These are phyloP conservation scores for Zoanthus gigantus DNA, from an alignment of 92 coral and sea anemone species.

Conservation along the genomic window DNA sequence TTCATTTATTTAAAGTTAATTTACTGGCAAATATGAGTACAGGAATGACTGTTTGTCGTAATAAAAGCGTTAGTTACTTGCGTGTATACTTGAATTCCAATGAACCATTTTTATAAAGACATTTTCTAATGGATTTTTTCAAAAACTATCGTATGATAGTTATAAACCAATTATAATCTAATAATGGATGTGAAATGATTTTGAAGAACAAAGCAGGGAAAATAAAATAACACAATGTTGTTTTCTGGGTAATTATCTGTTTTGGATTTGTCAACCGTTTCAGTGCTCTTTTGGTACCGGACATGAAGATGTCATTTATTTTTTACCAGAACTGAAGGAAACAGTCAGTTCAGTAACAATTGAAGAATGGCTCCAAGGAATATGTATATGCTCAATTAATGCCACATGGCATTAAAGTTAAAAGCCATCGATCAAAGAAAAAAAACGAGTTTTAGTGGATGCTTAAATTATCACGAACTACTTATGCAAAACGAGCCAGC, in stretches of 20 bases:
- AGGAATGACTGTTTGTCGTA: not conserved
- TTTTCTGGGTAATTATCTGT: not conserved
- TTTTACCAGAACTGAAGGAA: not conserved
- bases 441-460: conserved; percentile 13
- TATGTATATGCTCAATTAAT: conserved; percentile 32
- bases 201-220: not conserved
- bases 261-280: not conserved
- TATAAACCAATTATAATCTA: not conserved
- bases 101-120: not conserved
- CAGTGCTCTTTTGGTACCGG: not conserved
- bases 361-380: conserved; percentile 11
- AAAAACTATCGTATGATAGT: not conserved
- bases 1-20: not conserved
- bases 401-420: conserved; percentile 40
- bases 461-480: conserved; percentile 28
- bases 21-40: no score
- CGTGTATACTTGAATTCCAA: not conserved
- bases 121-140: not conserved
- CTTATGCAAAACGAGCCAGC: conserved; percentile 39
- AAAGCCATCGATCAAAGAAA: conserved; percentile 41
- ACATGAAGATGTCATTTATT: not conserved
- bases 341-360: not conserved
- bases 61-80: not conserved
- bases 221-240: not conserved
- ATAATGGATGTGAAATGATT: not conserved